These are phyloP conservation scores for Eubasilissa splendida DNA, from an alignment of 2,888 invertebrate genomes.

Conservation along the genomic window DNA sequence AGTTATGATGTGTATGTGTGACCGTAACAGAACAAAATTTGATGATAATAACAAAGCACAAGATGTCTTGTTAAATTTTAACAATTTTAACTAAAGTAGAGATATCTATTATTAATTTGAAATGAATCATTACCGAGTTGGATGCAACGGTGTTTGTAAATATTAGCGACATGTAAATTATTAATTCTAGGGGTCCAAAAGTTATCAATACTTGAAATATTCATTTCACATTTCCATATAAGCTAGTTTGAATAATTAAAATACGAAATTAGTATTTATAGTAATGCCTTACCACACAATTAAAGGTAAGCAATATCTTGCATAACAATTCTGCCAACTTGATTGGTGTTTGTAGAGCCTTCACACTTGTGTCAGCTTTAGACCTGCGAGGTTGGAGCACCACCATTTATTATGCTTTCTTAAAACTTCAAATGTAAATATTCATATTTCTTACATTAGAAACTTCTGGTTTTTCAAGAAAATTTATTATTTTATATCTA, in stretches of 20 bases:
- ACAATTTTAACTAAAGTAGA: background rate
- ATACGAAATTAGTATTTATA: background rate
- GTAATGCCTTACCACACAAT: background rate
- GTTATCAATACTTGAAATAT: conserved; percentile 28
- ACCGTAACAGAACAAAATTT: background rate
- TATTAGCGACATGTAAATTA: conserved; percentile 23
- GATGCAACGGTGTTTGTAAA: conserved; percentile 14
- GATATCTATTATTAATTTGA: background rate
- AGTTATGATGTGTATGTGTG: background rate
- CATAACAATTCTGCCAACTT: too few relatives aligned
- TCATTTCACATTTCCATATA: conserved; percentile 12
- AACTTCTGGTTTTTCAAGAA: too few relatives aligned
- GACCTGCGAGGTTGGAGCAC: too few relatives aligned
- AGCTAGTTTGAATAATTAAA: conserved; percentile 7
- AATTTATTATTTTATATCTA: too few relatives aligned
- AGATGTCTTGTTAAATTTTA: background rate
- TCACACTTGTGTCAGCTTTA: too few relatives aligned
- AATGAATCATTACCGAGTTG: background rate
- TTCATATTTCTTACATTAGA: too few relatives aligned
- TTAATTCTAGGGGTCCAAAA: conserved; percentile 44
- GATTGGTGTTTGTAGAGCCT: too few relatives aligned
- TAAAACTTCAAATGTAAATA: too few relatives aligned
- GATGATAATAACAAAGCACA: conserved; percentile 15
- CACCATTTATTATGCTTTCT: too few relatives aligned
- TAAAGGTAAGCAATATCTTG: too few relatives aligned